These are phyloP conservation scores for Julus scandinavius DNA, from an alignment of 2,888 invertebrate species.

Conservation along the genomic window DNA sequence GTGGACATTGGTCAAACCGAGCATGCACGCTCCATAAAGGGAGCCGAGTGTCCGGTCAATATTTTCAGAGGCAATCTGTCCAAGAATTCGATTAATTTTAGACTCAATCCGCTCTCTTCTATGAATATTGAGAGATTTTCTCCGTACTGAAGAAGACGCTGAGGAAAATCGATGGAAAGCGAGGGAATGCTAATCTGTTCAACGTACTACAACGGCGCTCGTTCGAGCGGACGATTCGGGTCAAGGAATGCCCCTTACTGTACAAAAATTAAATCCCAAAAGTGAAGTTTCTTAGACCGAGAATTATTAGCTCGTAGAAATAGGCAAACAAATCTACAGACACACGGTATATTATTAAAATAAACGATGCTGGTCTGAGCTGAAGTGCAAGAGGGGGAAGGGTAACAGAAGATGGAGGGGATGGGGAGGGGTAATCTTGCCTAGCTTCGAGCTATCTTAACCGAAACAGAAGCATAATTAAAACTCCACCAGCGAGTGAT, in stretches of 20 bases:
- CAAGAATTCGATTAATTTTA: slow-evolving; percentile 41
- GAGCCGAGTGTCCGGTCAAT: slow-evolving; percentile 39
- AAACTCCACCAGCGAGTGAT: slow-evolving; percentile 20
- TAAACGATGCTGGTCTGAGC: slow-evolving; percentile 7
- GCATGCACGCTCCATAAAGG: slow-evolving; percentile 23
- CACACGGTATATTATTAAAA: not conserved
- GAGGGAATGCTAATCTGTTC: not conserved
- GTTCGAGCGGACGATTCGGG: slow-evolving; percentile 32
- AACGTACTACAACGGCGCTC: not conserved
- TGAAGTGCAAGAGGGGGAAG: not conserved
- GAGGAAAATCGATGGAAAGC: not conserved
- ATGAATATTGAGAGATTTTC: slow-evolving; percentile 12
- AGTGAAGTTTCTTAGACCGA: slow-evolving; percentile 21
- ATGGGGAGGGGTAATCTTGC: not conserved
- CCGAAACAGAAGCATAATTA: slow-evolving; percentile 40
- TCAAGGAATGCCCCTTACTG: slow-evolving; percentile 14
- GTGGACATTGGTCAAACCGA: slow-evolving; percentile 25
- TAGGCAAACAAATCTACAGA: slow-evolving; percentile 12
- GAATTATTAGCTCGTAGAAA: slow-evolving; percentile 18
- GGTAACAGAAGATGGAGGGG: not conserved
- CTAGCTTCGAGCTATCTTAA: slow-evolving; percentile 34
- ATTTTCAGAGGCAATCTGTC: slow-evolving; percentile 33
- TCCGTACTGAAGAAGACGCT: not conserved
- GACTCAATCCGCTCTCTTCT: not conserved
- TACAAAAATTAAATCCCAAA: slow-evolving; percentile 31